Percentiles rank a stretch among this genome's conserved stretches.
phyloP scores from a whole-genome alignment of 2,888 invertebrate species.

The Drosophila prolongata region DNA sequence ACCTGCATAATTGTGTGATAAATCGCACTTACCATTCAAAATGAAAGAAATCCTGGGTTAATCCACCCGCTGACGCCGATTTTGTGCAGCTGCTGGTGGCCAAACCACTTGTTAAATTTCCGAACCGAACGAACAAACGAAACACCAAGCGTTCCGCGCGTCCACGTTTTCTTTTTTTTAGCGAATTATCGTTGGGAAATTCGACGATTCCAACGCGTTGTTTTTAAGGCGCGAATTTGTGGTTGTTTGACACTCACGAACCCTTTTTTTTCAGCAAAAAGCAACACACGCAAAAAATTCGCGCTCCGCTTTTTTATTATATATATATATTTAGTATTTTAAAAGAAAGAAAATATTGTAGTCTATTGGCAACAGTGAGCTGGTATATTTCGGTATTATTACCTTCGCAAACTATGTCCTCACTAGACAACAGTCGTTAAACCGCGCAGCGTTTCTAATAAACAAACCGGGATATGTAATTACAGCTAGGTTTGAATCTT shows the following conservation, averaged over 20 bases:
- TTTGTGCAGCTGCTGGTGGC: conserved; percentile 44
- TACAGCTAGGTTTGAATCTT: neutral
- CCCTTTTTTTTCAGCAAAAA: conserved; percentile 26
- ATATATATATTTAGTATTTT: no score
- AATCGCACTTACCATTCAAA: conserved; percentile 22
- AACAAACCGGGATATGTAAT: no score
- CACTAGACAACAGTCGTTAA: no score
- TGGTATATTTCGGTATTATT: no score
- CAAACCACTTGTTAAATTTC: conserved; percentile 73
- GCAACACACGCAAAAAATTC: conserved; percentile 38
- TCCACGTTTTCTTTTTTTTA: conserved; percentile 23
- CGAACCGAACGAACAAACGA: conserved; percentile 33
- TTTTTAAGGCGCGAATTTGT: neutral
- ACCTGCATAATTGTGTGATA: conserved; percentile 7
- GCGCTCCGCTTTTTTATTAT: conserved; percentile 16
- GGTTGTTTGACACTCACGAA: neutral
- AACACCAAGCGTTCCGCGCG: conserved; percentile 60
- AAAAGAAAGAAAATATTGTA: no score
- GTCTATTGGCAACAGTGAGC: no score
- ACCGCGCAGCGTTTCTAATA: no score
- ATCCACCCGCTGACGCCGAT: conserved; percentile 7
- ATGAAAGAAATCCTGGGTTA: neutral
- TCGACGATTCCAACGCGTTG: neutral
- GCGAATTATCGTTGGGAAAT: neutral
- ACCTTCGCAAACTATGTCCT: no score